These are phyloP conservation scores for Lissocephala sabroskyi DNA, from an alignment of 2,888 invertebrate species.

Conservation along the genomic window DNA sequence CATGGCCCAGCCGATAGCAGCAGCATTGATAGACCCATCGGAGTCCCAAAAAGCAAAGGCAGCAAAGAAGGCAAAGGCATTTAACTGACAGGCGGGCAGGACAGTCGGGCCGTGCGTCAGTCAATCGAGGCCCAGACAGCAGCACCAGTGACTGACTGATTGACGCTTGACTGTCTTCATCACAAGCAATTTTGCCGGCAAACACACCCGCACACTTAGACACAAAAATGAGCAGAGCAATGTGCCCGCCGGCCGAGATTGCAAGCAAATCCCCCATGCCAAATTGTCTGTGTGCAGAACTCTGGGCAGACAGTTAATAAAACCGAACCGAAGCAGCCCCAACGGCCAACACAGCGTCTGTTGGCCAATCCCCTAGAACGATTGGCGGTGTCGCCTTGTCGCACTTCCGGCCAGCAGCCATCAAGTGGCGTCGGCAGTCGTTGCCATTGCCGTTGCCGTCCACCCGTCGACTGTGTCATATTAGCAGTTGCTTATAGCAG, in stretches of 20 bases:
- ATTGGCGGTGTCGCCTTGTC: neutral
- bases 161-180: constrained; percentile 63
- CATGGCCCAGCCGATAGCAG: constrained; percentile 5
- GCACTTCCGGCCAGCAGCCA: constrained; percentile 1
- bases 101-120: too few species aligned
- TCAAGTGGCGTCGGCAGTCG: too few species aligned
- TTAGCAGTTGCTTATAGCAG: constrained; percentile 56
- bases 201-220: constrained; percentile 33
- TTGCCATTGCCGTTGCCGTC: too few species aligned
- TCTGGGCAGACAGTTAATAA: constrained; percentile 57
- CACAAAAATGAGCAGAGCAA: constrained; percentile 12
- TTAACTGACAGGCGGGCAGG: constrained; percentile 41
- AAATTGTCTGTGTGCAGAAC: constrained; percentile 31
- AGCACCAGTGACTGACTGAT: constrained; percentile 46
- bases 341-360: too few species aligned
- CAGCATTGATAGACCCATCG: too few species aligned
- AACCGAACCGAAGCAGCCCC: constrained; percentile 39
- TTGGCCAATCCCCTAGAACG: neutral
- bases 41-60: constrained; percentile 10
- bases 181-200: constrained; percentile 61
- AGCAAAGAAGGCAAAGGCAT: constrained; percentile 44
- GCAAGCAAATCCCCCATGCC: constrained; percentile 25
- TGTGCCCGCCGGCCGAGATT: constrained; percentile 44
- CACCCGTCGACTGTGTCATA: constrained; percentile 60
- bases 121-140: constrained; percentile 9